Conservation (phyloP, 2,113 vertebrate species). For the Phylloscopus trochiloides region DNA sequence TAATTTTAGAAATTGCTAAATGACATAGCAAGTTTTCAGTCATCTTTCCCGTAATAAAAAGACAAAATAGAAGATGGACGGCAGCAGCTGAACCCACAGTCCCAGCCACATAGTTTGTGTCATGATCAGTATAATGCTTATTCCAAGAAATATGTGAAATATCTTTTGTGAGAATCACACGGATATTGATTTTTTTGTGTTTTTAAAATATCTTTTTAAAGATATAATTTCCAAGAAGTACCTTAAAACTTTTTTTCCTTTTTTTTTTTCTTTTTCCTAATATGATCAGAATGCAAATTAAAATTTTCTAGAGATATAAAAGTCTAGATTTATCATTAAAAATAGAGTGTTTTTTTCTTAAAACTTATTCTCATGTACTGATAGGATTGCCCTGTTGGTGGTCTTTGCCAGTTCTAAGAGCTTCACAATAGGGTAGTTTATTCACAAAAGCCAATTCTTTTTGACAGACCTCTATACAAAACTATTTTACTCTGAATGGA, state of each 20-base stretch:
- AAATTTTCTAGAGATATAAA: not conserved
- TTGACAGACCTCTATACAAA: constrained; percentile 16
- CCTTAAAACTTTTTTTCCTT: not conserved
- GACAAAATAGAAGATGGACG: not conserved
- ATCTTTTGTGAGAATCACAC: not conserved
- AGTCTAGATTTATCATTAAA: not conserved
- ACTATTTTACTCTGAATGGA: not conserved
- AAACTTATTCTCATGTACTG: not conserved
- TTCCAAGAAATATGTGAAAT: not conserved
- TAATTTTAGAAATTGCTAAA: not conserved
- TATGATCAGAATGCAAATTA: not conserved
- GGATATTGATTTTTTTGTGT: not conserved
- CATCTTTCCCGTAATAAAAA: constrained; percentile 17
- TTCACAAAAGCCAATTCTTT: constrained; percentile 13
- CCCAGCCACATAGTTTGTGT: not conserved
- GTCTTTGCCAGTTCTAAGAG: not conserved
- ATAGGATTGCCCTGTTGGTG: constrained; percentile 30
- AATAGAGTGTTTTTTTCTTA: not conserved
- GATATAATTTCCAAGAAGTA: not conserved
- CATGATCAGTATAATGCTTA: not conserved
- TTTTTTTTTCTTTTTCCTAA: not conserved
- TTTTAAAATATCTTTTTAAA: not conserved
- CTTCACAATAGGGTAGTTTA: not conserved
- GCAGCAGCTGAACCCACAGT: constrained; percentile 8
- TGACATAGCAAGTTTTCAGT: constrained; percentile 58